Percentiles rank a stretch among this genome's conserved stretches.
Conservation (phyloP, 2,797 vertebrate species). For the Sebastes minor region DNA sequence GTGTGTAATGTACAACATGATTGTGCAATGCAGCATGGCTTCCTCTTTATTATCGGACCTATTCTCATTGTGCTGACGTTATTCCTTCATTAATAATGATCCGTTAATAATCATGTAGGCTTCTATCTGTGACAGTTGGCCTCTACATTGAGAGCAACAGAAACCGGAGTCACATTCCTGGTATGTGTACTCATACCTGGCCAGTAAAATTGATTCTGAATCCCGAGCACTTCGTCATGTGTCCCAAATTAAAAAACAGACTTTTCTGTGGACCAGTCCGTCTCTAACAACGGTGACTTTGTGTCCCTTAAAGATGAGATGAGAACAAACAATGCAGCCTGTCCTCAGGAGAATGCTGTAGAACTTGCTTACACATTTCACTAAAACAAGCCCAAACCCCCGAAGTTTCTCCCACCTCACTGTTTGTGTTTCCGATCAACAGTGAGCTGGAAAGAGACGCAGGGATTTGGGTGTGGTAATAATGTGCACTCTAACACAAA, state of each 20-base stretch:
- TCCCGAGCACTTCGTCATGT: not conserved
- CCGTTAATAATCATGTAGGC: no score
- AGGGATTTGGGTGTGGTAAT: slow-evolving; percentile 18
- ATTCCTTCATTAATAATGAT: not conserved
- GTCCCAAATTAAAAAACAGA: not conserved
- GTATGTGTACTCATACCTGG: not conserved
- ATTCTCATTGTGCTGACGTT: not conserved
- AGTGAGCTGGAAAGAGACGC: not conserved
- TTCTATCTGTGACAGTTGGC: no score
- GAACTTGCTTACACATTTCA: not conserved
- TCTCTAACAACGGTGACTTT: not conserved
- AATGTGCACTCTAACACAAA: not conserved
- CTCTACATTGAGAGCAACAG: not conserved
- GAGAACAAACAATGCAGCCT: not conserved
- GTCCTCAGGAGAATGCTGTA: not conserved
- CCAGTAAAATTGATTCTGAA: not conserved
- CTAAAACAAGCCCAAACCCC: not conserved
- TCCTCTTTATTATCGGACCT: not conserved
- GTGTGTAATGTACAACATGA: not conserved
- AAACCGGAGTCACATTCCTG: not conserved
- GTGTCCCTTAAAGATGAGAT: not conserved
- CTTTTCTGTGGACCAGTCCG: not conserved
- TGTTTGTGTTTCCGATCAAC: not conserved
- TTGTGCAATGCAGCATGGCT: not conserved
- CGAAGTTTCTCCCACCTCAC: not conserved